Base-by-base conservation (phyloP, 1,140 invertebrate genomes). In the Platyura marginata region DNA sequence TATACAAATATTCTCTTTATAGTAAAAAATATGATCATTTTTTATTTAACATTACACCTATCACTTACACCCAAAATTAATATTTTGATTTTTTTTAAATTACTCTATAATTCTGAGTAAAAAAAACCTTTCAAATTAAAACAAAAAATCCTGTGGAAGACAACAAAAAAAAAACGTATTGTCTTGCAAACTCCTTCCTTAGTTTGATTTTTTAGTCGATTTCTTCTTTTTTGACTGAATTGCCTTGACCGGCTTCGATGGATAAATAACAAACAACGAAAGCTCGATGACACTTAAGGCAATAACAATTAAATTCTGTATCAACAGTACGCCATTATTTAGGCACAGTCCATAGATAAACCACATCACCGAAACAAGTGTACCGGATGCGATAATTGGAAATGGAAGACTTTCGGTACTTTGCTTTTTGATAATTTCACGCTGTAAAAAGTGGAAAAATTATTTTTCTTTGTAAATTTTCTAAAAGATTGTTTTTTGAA, bases 401-500 rank as follows among this genome's bases (percentile, higher is more conserved):
- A 89, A 85, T 18, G 85, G 85, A 62, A 90, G 70, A 35, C 73
- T 71, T 41, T 77, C 79, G 0, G 80, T 81, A 57, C 75, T 82
- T 59, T 84, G 74, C 4, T 77, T 82, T 51, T 60, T 66, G 40
- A 89, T 74, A 32, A 88, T 75, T 37, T 75, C 67, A 50, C 65
- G 64, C 80, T 85, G 46, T 43, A 61, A 58, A 51, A 47, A 32
- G 48, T 48, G 50, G 43, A 44, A 55, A 46, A 46, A 29, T 29
- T 29, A 29, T 29, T 29, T 29, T 29, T 29, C 15, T 9, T 36
- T 16, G 5, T 15, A 36, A 5, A 36, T 11, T 36, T 36, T 9
- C 4, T 11, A 16, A 36, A 11, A 9, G 15, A 36, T 15, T 9
- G n/a, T n/a, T 13, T 8, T 29, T 29, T 29, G 4, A 19, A 72